Conservation (phyloP, 2,797 vertebrate genomes). For the Squalus acanthias region DNA sequence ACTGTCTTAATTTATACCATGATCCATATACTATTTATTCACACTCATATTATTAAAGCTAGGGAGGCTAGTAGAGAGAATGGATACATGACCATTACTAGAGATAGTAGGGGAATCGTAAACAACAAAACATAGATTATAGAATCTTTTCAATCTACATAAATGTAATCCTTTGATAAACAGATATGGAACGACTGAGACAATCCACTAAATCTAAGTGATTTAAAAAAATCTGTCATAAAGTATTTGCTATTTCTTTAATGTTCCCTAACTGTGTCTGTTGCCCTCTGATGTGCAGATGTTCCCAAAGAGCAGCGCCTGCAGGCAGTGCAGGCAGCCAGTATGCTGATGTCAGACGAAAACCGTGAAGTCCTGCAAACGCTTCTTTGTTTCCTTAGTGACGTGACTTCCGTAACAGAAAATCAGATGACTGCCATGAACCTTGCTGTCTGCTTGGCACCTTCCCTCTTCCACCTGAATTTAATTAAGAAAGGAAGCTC, state of each 20-base stretch:
- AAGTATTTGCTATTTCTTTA: background rate
- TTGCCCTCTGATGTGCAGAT: constrained; percentile 55
- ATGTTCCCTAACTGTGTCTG: background rate
- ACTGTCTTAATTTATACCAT: background rate
- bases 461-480: constrained; percentile 96
- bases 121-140: background rate
- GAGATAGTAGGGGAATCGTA: background rate
- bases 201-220: background rate
- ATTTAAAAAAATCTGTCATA: background rate
- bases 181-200: too few relatives aligned
- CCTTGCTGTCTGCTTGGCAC: constrained; percentile 91
- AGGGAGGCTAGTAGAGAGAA: background rate
- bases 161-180: background rate
- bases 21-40: background rate
- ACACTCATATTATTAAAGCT: background rate
- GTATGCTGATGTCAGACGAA: constrained; percentile 93
- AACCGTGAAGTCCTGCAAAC: constrained; percentile 91
- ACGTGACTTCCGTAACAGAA: constrained; percentile 83
- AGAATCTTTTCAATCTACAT: background rate
- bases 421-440: constrained; percentile 99
- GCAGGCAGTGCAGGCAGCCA: constrained; percentile 85
- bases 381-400: constrained; percentile 86
- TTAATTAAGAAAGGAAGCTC: constrained; percentile 87
- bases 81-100: background rate
- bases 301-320: constrained; percentile 91